Conservation (phyloP, 1,140 invertebrate genomes). For the Akabosia matsudoensis region DNA sequence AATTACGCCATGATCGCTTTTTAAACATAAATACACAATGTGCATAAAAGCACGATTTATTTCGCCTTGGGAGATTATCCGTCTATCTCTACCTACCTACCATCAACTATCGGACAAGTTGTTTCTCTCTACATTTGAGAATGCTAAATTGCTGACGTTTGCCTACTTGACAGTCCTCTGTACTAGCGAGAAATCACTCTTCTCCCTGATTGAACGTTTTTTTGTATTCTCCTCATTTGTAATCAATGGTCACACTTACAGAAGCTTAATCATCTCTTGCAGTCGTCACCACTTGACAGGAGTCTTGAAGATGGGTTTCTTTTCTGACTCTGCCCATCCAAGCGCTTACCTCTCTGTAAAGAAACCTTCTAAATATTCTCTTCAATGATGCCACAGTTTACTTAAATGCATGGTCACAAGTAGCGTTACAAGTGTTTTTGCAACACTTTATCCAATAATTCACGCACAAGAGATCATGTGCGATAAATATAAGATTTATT, state of each 20-base stretch:
- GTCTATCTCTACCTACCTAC: too few species aligned
- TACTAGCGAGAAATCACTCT: conserved; percentile 20
- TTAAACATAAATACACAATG: conserved; percentile 8
- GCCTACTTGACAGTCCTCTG: neutral
- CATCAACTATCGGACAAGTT: too few species aligned
- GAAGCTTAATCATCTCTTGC: neutral
- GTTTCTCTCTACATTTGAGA: neutral
- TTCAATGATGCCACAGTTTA: too few species aligned
- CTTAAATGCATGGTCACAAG: too few species aligned
- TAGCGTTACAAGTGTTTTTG: neutral
- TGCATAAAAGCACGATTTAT: conserved; percentile 19
- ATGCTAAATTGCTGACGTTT: neutral
- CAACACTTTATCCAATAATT: neutral
- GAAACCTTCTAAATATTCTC: too few species aligned
- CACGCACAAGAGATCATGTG: neutral
- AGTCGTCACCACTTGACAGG: conserved; percentile 1
- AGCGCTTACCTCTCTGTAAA: neutral
- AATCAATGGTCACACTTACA: too few species aligned
- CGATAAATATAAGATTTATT: neutral
- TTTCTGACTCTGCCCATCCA: neutral
- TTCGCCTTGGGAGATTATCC: conserved; percentile 18
- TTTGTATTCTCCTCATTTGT: neutral
- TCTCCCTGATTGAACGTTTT: neutral
- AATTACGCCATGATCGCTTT: neutral
- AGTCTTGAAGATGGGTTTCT: neutral